Percentiles rank a stretch among this genome's conserved stretches.
Conservation (phyloP, 2,797 vertebrate genomes). For the Sebastes iracundus region DNA sequence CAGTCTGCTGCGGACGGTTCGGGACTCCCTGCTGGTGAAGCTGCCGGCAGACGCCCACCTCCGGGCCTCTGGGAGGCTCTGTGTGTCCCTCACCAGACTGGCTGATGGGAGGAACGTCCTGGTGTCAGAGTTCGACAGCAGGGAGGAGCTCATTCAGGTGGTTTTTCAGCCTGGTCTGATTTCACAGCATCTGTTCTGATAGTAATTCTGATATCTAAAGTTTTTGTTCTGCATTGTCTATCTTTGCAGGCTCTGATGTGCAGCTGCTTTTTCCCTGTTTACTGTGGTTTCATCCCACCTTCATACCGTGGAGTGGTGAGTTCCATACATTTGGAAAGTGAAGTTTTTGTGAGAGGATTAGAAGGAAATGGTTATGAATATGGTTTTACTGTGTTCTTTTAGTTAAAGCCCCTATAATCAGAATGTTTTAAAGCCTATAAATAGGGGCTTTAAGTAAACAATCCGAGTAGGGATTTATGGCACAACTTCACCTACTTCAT, state of each 20-base stretch:
- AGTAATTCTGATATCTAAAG: background rate
- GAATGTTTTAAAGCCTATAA: background rate
- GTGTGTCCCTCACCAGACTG: conserved; percentile 90
- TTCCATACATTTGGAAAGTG: background rate
- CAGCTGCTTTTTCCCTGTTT: conserved; percentile 90
- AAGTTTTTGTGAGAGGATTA: background rate
- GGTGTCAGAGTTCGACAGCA: conserved; percentile 89
- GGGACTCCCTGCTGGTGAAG: conserved; percentile 66
- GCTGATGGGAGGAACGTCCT: conserved; percentile 87
- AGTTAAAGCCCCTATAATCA: background rate
- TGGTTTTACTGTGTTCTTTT: background rate
- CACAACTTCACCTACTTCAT: background rate
- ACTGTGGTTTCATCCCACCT: conserved; percentile 88
- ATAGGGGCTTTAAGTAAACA: background rate
- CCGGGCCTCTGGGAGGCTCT: conserved; percentile 82
- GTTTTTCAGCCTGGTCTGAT: background rate
- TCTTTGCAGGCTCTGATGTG: conserved; percentile 88
- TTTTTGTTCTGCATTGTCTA: background rate
- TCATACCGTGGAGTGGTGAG: conserved; percentile 92
- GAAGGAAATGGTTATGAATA: background rate
- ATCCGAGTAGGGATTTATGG: background rate
- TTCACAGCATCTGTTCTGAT: too few relatives aligned
- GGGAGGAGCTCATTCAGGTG: conserved; percentile 93
- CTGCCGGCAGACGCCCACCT: conserved; percentile 88
- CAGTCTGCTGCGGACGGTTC: conserved; percentile 75